These are phyloP conservation scores for Phragmatobia fuliginosa DNA, from an alignment of 2,888 invertebrate species.

Conservation along the genomic window DNA sequence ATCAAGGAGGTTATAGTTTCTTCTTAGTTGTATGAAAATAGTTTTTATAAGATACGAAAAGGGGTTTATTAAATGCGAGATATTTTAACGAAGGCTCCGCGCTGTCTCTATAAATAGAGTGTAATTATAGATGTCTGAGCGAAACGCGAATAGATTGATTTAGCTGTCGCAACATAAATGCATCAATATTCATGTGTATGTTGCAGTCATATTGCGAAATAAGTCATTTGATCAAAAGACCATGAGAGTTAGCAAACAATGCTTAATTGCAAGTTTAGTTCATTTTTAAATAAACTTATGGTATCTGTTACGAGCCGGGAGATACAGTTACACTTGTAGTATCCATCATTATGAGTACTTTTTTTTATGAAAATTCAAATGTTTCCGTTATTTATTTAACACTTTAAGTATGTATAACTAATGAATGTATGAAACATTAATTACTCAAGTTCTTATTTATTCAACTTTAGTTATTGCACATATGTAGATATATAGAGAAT, in stretches of 20 bases:
- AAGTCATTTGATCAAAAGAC: neutral
- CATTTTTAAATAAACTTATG: neutral
- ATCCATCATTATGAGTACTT: too few relatives aligned
- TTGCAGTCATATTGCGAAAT: neutral
- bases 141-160: slow-evolving; percentile 24
- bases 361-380: too few relatives aligned
- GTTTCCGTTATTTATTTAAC: too few relatives aligned
- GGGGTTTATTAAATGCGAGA: slow-evolving; percentile 24
- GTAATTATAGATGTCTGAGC: slow-evolving; percentile 22
- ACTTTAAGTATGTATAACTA: too few relatives aligned
- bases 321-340: neutral
- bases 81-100: slow-evolving; percentile 42
- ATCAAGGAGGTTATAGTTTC: neutral
- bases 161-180: slow-evolving; percentile 15
- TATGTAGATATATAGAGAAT: too few relatives aligned
- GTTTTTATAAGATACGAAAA: neutral
- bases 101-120: slow-evolving; percentile 21
- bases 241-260: neutral
- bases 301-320: neutral
- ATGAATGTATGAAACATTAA: too few relatives aligned
- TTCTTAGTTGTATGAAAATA: neutral
- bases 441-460: too few relatives aligned
- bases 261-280: neutral
- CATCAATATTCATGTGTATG: slow-evolving; percentile 24
- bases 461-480: too few relatives aligned